Evolutionary conservation across 2,797 vertebrate species (phyloP).

Genomic region (Antrozous pallidus): DNA sequence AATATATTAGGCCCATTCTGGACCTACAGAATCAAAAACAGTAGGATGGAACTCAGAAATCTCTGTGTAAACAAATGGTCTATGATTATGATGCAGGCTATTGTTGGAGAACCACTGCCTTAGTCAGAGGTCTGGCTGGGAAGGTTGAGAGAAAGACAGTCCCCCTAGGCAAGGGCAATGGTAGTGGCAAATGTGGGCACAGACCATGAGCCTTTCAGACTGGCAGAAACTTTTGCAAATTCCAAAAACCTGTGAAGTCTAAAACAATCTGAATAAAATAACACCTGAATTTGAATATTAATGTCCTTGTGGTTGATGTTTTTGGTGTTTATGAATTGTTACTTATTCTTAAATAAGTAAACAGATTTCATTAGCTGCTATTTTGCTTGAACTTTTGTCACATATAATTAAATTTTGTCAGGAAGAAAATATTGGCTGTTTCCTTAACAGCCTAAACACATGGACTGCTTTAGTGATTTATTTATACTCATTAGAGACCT

Average conservation of each 20-base stretch:
- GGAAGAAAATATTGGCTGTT: slow-evolving; percentile 46
- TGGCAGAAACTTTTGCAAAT: neutral
- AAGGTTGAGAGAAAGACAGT: neutral
- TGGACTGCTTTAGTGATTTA: slow-evolving; percentile 37
- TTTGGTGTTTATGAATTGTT: slow-evolving; percentile 47
- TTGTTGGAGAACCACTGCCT: neutral
- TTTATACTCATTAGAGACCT: slow-evolving; percentile 63
- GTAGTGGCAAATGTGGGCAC: neutral
- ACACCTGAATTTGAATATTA: neutral
- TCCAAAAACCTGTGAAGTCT: neutral
- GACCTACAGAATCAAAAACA: neutral
- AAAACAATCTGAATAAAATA: slow-evolving; percentile 25
- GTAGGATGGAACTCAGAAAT: neutral
- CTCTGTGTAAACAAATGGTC: neutral
- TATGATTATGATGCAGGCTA: neutral
- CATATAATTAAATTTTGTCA: slow-evolving; percentile 47
- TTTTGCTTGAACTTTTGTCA: slow-evolving; percentile 23
- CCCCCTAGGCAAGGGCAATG: neutral
- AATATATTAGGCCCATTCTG: neutral
- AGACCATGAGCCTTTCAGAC: neutral
- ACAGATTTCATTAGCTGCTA: neutral
- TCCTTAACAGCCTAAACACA: slow-evolving; percentile 33
- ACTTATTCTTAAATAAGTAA: slow-evolving; percentile 50
- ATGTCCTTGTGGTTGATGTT: neutral
- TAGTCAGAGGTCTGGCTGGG: neutral